phyloP scores from a whole-genome alignment of 2,888 invertebrate species.

The Drosophila colorata region DNA sequence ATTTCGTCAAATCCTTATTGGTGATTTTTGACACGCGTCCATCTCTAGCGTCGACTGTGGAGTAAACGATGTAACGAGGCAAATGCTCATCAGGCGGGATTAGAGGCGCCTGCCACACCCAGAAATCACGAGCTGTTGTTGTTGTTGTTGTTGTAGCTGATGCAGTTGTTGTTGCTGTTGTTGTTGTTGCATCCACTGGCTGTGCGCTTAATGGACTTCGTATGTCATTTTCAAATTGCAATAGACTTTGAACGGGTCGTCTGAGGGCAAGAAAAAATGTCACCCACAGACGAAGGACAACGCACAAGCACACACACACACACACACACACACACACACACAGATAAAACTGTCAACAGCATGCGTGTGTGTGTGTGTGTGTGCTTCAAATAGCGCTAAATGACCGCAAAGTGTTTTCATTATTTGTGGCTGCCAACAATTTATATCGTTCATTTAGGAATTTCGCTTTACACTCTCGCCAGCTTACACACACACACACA shows the following conservation, averaged over 20 bases:
- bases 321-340: conserved; percentile 20
- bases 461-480: conserved; percentile 65
- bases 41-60: conserved; percentile 12
- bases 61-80: conserved; percentile 43
- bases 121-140: conserved; percentile 3
- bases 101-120: conserved; percentile 33
- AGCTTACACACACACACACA: background rate
- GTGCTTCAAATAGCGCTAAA: conserved; percentile 76
- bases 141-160: conserved; percentile 8
- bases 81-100: conserved; percentile 59
- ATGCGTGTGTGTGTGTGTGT: conserved; percentile 36
- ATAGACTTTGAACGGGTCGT: conserved; percentile 68
- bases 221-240: conserved; percentile 81
- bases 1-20: no score
- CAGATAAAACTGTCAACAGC: conserved; percentile 64
- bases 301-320: conserved; percentile 13
- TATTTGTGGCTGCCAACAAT: conserved; percentile 82
- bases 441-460: conserved; percentile 84
- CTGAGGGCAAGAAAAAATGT: conserved; percentile 57
- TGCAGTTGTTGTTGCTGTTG: conserved; percentile 29
- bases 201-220: conserved; percentile 78
- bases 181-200: conserved; percentile 54
- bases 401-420: conserved; percentile 80
- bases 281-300: conserved; percentile 44
- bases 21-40: conserved; percentile 5